These are phyloP conservation scores for Sylvicola cinctus DNA, from an alignment of 2,888 invertebrate genomes.

Conservation along the genomic window DNA sequence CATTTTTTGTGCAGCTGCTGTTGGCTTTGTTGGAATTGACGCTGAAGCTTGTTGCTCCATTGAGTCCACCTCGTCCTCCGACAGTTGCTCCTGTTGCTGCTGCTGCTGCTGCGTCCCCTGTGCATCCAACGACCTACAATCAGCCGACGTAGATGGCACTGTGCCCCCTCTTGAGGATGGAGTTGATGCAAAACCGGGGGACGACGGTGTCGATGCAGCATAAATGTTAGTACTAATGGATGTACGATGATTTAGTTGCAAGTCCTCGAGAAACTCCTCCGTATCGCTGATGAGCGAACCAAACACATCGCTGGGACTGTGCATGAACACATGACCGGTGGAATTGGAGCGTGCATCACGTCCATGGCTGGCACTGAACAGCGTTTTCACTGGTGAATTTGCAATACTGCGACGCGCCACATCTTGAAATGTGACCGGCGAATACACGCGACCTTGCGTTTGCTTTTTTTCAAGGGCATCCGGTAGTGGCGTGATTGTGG, in stretches of 20 bases:
- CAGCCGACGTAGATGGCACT: conserved; percentile 14
- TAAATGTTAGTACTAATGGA: conserved; percentile 15
- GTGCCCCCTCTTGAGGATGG: conserved; percentile 35
- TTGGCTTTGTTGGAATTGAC: no score
- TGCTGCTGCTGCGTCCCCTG: no score
- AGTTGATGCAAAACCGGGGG: conserved; percentile 30
- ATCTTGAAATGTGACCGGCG: conserved; percentile 69
- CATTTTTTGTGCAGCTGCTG: no score
- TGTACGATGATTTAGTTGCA: conserved; percentile 17
- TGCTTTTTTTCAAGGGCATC: conserved; percentile 20
- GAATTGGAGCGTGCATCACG: conserved; percentile 50
- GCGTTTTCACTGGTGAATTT: conserved; percentile 44
- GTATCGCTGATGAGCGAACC: conserved; percentile 34
- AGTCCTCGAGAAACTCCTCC: conserved; percentile 29
- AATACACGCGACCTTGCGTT: conserved; percentile 58
- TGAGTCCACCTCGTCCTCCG: not conserved
- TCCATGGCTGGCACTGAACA: conserved; percentile 15
- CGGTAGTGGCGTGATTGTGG: conserved; percentile 14
- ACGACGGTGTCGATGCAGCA: conserved; percentile 8
- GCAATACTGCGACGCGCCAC: conserved; percentile 59
- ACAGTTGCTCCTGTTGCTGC: no score
- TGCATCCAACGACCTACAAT: no score
- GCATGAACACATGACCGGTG: conserved; percentile 32
- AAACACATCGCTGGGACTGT: conserved; percentile 36
- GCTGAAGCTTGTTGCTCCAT: no score